Evolutionary conservation across 2,113 vertebrate species (phyloP).

Genomic region (Antigone vipio): DNA sequence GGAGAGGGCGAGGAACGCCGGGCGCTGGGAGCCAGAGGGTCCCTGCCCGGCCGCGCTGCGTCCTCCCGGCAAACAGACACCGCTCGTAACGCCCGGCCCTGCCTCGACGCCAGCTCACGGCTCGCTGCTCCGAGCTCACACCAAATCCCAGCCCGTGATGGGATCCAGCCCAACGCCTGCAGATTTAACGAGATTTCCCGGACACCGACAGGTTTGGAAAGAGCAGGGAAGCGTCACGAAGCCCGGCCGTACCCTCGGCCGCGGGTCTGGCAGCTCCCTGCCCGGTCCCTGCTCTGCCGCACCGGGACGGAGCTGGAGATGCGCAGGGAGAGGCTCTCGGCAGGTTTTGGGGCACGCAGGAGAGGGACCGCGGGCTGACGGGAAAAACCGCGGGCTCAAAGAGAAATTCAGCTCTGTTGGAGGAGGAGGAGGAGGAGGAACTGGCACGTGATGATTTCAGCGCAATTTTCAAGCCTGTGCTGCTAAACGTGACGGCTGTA

Average conservation of each 20-base stretch:
- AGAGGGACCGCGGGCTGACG: not conserved
- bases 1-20: not conserved
- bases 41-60: not conserved
- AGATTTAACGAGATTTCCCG: accelerated
- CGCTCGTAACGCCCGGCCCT: not conserved
- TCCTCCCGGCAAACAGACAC: not conserved
- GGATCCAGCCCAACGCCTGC: not conserved
- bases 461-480: not conserved
- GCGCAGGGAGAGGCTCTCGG: not conserved
- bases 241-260: not conserved
- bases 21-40: not conserved
- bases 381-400: not conserved
- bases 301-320: not conserved
- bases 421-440: not conserved
- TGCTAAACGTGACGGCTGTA: not conserved
- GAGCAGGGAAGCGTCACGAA: accelerated
- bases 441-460: not conserved
- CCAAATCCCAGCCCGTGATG: not conserved
- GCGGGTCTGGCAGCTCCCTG: not conserved
- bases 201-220: not conserved
- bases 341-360: not conserved
- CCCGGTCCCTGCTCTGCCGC: not conserved
- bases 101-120: accelerated
- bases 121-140: not conserved
- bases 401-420: not conserved